Evolutionary conservation across 2,797 vertebrate genomes (phyloP), one percentile per base, ranked within the genome.

Genomic region (Botia almorhae): DNA sequence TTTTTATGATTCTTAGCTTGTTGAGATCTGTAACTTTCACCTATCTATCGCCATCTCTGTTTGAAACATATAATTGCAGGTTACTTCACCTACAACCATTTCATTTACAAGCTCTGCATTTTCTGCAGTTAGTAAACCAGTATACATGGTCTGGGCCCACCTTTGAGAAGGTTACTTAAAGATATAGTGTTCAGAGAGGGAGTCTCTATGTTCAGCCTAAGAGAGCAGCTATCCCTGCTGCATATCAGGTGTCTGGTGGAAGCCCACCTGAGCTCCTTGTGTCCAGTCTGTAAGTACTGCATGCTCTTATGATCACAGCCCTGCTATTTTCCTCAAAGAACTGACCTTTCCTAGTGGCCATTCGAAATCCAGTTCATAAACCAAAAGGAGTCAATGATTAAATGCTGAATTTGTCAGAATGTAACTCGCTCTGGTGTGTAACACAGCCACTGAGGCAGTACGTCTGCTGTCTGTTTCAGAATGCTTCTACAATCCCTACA

Each of bases 181-280:
- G 23, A 56, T 51, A 23, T 26, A 67, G 33, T 53, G 43, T 19
- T 84, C 70, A 74, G 67, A 72, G 56, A 76, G 29, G 23, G 13
- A 53, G 43, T 29, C 63, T 68, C 16, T 19, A 55, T 55, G 65
- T 63, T 67, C 8, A 13, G 3, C 23, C 68, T 82, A 64, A 50
- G 43, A 50, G 19, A 21, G 7, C 33, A 60, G 10, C 51, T 69
- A 51, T 48, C 51, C 48, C 60, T 48, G n/a, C 60, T 80, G 61
- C 48, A 64, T 82, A 81, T 85, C 78, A 81, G 50, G 67, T 85
- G 65, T 78, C 78, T 33, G 39, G 29, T 67, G 29, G 64, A 69
- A 60, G 55, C 68, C 65, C 51, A 74, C 43, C 74, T 81, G 69
- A 78, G 48, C 46, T 69, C 48, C 79, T 82, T 77, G n/a, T 65